Evolutionary conservation across 2,113 vertebrate genomes (phyloP), one percentile per base, ranked within the genome.

Genomic region (Cyprinodon brontotheroides): DNA sequence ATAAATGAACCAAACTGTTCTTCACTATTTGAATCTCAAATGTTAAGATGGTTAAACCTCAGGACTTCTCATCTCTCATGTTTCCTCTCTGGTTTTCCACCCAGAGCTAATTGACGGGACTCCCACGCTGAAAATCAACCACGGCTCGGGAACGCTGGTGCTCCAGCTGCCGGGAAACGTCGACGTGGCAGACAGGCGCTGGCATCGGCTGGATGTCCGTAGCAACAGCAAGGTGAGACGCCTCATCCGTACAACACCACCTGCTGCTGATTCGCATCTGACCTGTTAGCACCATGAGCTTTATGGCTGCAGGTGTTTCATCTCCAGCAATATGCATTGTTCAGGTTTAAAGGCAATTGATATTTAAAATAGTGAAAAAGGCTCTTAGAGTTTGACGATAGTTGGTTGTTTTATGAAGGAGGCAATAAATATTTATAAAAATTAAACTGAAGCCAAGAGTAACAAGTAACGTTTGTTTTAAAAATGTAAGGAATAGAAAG

Each of bases 131-230:
- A 96, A 95, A 92, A 94, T 97, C 81, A 95, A 95, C 93, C 94
- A 95, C 1, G 95, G 95, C 83, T 93, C 94, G 7, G 95, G 94
- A 81, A 94, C 93, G 50, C 82, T 95, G 91, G 89, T 94, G 72
- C 87, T 97, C 69, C 95, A 94, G 93, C 95, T 97, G 90, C 95
- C 96, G 85, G 90, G 93, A 89, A 93, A 94, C 86, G 91, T 97
- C 83, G 95, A 97, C 4, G 93, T 95, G 68, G 95, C 96, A 41
- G 96, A 97, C 93, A 94, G 95, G 86, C 94, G 93, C 48, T 97
- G 96, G 96, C 96, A 97, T 91, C 93, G 89, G 40, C 89, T 97
- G 48, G 96, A 97, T 82, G 92, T 97, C 86, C 95, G 94, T 91
- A 95, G 93, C 84, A 95, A 90, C 83, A 94, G 94, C 88, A 95